Evolutionary conservation across 2,113 vertebrate genomes (phyloP), one percentile per base, ranked within the genome.

Genomic region (Epinephelus cyanopodus): DNA sequence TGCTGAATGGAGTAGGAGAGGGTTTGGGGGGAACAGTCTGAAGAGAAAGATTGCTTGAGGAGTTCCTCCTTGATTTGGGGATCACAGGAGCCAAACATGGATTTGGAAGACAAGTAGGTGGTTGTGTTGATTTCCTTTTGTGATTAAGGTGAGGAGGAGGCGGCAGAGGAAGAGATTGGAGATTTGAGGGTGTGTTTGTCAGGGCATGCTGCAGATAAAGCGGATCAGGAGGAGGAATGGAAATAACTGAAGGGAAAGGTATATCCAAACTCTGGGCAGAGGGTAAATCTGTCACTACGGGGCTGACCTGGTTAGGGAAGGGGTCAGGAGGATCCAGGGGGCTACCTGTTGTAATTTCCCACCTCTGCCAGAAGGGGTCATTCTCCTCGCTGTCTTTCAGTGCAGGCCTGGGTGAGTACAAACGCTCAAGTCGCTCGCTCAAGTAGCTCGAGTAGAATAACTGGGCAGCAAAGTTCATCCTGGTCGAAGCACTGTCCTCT

Each of bases 351-450:
- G 64, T 47, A 67, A 54, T 81, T 77, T 96, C 96, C 96, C 96
- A 98, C 97, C 97, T 98, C 95, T 96, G 96, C 97, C 97, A 98
- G 95, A 98, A 98, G 89, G 97, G 97, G 91, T 98, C 97, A 67
- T 96, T 95, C 57, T 98, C 97, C 90, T 97, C 96, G 68, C 69
- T 64, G 62, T 94, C 96, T 91, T 86, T 94, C 50, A 95, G 83
- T 66, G 86, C 84, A 80, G 48, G 91, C 73, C 87, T 91, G 69
- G 93, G 94, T 39, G 88, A 91, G 81, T 84, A 92, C 82, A 92
- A 76, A 50, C 89, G 82, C 60, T 94, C 90, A 69, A 93, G 85
- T 63, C 94, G 94, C 85, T 95, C 96, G 68, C 90, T 95, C 91
- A 95, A 80, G 84, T 94, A 95, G 73, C 93, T 96, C 2, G 95